These are phyloP conservation scores for Phylloscopus collybita DNA, from an alignment of 2,797 vertebrate genomes.

Conservation along the genomic window DNA sequence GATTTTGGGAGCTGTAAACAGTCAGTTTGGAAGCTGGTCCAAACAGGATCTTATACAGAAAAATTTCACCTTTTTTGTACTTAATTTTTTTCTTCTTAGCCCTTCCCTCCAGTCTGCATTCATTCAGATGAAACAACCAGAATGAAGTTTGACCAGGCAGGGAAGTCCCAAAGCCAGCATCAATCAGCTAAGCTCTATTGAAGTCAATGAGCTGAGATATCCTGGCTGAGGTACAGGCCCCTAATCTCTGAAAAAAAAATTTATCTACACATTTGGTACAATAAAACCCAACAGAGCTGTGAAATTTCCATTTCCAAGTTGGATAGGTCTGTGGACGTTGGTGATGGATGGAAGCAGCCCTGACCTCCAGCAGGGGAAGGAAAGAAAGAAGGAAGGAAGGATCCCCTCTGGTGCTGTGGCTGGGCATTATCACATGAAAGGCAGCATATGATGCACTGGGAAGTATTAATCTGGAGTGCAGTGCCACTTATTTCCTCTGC, in stretches of 20 bases:
- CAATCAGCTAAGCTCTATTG: not conserved
- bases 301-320: slow-evolving; percentile 25
- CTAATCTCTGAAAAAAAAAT: not conserved
- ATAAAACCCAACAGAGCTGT: slow-evolving; percentile 19
- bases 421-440: not conserved
- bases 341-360: not conserved
- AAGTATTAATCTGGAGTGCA: not conserved
- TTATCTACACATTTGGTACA: not conserved
- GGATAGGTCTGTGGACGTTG: not conserved
- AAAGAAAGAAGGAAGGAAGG: not conserved
- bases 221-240: not conserved
- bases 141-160: not conserved
- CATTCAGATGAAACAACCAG: not conserved
- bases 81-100: not conserved
- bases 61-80: not conserved
- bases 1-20: not conserved
- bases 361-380: not conserved
- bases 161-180: not conserved
- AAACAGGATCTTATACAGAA: not conserved
- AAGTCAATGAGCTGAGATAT: slow-evolving; percentile 20
- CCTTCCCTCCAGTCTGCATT: not conserved
- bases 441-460: not conserved
- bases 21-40: not conserved
- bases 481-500: not conserved
- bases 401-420: not conserved